Evolutionary conservation across 2,888 invertebrate genomes (phyloP), one percentile per base, ranked within the genome.

Genomic region (Metalampra italica): DNA sequence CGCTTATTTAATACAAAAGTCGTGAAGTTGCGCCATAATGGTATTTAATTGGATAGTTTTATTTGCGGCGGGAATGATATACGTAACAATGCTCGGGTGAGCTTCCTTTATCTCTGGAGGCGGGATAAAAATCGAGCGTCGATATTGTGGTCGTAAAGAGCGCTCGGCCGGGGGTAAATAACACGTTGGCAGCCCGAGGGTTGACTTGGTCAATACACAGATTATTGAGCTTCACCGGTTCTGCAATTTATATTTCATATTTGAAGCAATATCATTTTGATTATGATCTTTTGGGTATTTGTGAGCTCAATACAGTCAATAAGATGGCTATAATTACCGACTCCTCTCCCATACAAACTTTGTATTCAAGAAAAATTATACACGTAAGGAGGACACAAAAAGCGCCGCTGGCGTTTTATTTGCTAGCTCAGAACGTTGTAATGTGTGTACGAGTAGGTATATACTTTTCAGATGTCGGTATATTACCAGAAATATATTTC

Each of bases 61-160:
- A 68, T 73, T 71, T 61, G 64, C 56, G 59, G 56, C 50, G 59
- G 58, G 62, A 54, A 59, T 54, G 53, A 56, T 55, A 60, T 46
- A 59, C 49, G 64, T 7, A 13, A 39, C 39, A 39, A 39, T 39
- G 15, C 61, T 57, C 61, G 63, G 63, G 60, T 71, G 68, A 73
- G 72, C 71, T 68, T 60, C 66, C 68, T 75, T 72, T 75, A 77
- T 75, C 71, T 69, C 61, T 73, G 59, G 65, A 70, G 75, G 79
- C 75, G 67, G 67, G 66, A 75, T 74, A 72, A 76, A 77, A 78
- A 76, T 78, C 72, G 74, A 71, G 71, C 68, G 66, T 59, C 75
- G 74, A 78, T 82, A 81, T 81, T 79, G 79, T 75, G 72, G 72
- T 77, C 77, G 73, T 80, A 82, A 82, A 79, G 73, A 73, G 73